Base-by-base conservation (phyloP, 2,888 invertebrate genomes). In the Latrodectus elegans region DNA sequence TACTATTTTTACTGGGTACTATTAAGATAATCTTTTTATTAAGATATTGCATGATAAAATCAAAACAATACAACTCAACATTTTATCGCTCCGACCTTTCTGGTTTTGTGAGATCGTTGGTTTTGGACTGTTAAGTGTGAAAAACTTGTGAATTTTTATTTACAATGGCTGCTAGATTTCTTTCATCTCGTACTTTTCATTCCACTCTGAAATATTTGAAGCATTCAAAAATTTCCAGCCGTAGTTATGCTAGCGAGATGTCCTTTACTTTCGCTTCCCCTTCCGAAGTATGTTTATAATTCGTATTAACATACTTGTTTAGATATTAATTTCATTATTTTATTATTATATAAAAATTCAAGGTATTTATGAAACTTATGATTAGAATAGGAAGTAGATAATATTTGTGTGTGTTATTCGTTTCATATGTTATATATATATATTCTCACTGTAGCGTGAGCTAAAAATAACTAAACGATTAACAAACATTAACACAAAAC, bases 201-300 rank as follows among this genome's bases (percentile, higher is more conserved):
- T 85, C 73, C 4, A 65, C 85, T 74, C 52, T 53, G 55, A 17
- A 38, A 52, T 17, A 68, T n/a, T 22, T 77, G n/a, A 81, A 77
- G n/a, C 71, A 88, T 68, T 67, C 82, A n/a, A 76, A 65, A 53
- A 52, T 70, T 10, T 67, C 84, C 64, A 84, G 89, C 64, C 90
- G 92, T 83, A 94, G 94, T 83, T 97, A 95, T 92, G 95, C 96
- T 68, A 95, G 78, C 72, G 86, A 96, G 92, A 96, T 97, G 96
- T 95, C 95, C 90, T 95, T 97, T 90, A 97, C 97, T 78, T 96
- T 97, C 92, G 97, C 97, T 91, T 96, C 97, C 90, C 97, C 96
- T 83, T 96, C 97, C 92, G 95, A 96, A 94, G 96, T 96, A 92
- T 77, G 89, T 70, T 12, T 2, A 14, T 68, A 11, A 38, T 38